Evolutionary conservation across 1,140 invertebrate genomes (phyloP), one percentile per base, ranked within the genome.

Genomic region (Probaryconus sp.): DNA sequence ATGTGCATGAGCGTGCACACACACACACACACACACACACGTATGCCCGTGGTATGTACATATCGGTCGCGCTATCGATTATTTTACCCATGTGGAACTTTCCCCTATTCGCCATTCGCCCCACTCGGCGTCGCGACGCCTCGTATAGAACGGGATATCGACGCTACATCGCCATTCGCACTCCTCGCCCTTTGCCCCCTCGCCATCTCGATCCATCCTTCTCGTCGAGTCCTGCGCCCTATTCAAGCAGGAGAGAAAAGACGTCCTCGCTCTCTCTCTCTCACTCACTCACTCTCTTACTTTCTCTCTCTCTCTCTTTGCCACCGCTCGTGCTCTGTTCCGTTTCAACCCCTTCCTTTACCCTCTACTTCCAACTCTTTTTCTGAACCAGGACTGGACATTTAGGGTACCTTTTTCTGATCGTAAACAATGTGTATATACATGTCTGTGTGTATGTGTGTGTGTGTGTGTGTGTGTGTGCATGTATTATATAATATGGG

Each of bases 111-210:
- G 67, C 74, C 63, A 60, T 50, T 56, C 65, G 45, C 78, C 77
- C 76, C 83, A 76, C 77, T 72, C 60, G 73, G 75, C 76, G 78
- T 77, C 80, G 79, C 82, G 77, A 82, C 79, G 81, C 79, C 77
- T 65, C 43, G 83, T 88, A 88, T 88, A 87, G 86, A 88, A 77
- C 86, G 85, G 63, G 74, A 83, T 88, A 88, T 88, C 86, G 86
- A 88, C 85, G 86, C 80, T 87, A 85, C 86, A 87, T 87, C 86
- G 56, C 64, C 45, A 33, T 37, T 60, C 60, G 37, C 51, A 50
- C 58, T 43, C 71, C 45, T 61, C 58, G 24, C 53, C 33, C 74
- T 28, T n/a, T 31, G 1, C 24, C 43, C 50, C 67, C 60, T 51
- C 45, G 56, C 33, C 47, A 64, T 50, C n/a, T n/a, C n/a, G n/a